Evolutionary conservation across 1,140 invertebrate species (phyloP).

Genomic region (Cyclina sinensis): DNA sequence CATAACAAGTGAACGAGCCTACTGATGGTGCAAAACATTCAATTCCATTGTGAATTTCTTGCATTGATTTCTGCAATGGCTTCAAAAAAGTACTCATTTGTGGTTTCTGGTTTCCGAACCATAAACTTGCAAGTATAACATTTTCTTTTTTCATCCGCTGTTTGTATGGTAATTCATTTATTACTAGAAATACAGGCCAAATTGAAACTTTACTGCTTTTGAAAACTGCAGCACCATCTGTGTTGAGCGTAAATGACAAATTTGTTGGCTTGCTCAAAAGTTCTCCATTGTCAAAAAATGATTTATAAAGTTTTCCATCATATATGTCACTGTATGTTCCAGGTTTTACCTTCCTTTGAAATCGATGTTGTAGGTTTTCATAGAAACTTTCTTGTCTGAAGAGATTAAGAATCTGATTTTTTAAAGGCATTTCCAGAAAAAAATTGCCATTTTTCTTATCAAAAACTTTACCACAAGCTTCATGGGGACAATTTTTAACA

Average conservation of each 20-base stretch:
- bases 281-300: slow-evolving; percentile 88
- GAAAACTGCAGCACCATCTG: too few species aligned
- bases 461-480: slow-evolving; percentile 10
- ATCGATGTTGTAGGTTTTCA: slow-evolving; percentile 42
- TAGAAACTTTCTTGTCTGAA: slow-evolving; percentile 59
- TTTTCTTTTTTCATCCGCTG: slow-evolving; percentile 60
- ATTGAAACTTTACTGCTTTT: slow-evolving; percentile 59
- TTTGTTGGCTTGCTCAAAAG: slow-evolving; percentile 87
- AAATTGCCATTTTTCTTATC: slow-evolving; percentile 11
- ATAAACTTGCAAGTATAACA: slow-evolving; percentile 57
- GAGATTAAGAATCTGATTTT: slow-evolving; percentile 50
- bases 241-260: slow-evolving; percentile 59
- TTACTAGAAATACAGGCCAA: slow-evolving; percentile 61
- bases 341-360: background rate
- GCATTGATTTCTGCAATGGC: slow-evolving; percentile 54
- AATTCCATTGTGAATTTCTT: too few species aligned
- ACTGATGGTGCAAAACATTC: too few species aligned
- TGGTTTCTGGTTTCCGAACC: slow-evolving; percentile 65
- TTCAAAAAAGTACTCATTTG: slow-evolving; percentile 59
- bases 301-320: slow-evolving; percentile 46
- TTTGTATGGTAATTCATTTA: slow-evolving; percentile 67
- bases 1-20: slow-evolving; percentile 29
- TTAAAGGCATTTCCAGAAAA: slow-evolving; percentile 67
- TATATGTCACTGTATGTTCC: slow-evolving; percentile 43
- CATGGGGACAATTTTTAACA: slow-evolving; percentile 39